These are phyloP conservation scores for Silurus aristotelis DNA, from an alignment of 2,797 vertebrate genomes.

Conservation along the genomic window DNA sequence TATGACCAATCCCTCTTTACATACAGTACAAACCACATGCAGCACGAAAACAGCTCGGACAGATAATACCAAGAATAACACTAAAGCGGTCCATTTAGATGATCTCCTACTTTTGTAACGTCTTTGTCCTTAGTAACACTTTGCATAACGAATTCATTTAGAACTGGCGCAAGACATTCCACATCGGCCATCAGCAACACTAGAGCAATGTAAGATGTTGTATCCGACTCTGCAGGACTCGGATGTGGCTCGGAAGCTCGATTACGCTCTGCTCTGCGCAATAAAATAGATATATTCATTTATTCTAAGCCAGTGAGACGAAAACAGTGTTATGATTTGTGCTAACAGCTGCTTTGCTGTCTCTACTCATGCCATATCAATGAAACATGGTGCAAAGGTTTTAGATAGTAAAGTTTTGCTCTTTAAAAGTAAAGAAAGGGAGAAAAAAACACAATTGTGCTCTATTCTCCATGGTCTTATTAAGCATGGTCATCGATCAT, in stretches of 20 bases:
- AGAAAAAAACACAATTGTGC: background rate
- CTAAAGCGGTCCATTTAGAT: background rate
- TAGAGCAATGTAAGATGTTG: background rate
- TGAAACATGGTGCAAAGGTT: slow-evolving; percentile 27
- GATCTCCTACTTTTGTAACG: background rate
- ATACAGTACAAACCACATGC: background rate
- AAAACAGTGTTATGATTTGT: slow-evolving; percentile 32
- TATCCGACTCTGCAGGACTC: slow-evolving; percentile 19
- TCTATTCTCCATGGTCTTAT: slow-evolving; percentile 23
- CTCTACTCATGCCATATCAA: slow-evolving; percentile 26
- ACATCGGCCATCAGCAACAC: background rate
- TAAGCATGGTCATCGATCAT: slow-evolving; percentile 31
- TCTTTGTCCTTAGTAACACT: slow-evolving; percentile 1
- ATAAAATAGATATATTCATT: slow-evolving; percentile 41
- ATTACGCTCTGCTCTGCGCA: slow-evolving; percentile 14
- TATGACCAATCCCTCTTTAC: background rate
- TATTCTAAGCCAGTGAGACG: slow-evolving; percentile 33
- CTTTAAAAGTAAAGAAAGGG: slow-evolving; percentile 18
- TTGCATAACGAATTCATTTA: background rate
- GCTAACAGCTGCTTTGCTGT: slow-evolving; percentile 18
- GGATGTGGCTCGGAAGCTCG: slow-evolving; percentile 2
- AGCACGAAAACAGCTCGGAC: background rate
- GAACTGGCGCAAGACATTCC: background rate
- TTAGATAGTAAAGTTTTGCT: background rate
- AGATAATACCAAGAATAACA: background rate